Evolutionary conservation across 2,888 invertebrate genomes (phyloP), one percentile per base, ranked within the genome.

Genomic region (Aphidius colemani): DNA sequence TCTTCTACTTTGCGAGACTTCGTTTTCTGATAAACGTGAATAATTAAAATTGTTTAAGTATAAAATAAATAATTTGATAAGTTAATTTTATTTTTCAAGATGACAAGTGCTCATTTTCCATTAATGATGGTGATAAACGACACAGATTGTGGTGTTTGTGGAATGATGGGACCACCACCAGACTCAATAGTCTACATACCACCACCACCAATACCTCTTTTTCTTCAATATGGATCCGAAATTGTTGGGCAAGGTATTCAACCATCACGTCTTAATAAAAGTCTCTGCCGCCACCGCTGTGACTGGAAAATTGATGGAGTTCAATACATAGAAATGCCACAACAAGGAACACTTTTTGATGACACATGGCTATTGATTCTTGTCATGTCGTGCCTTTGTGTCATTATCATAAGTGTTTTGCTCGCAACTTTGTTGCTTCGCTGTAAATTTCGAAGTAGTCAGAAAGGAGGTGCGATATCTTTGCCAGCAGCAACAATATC

Each of bases 311-410:
- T 77, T 53, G 80, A 81, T 66, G 90, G 90, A 5, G 89, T 91
- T 50, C 93, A 93, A 78, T 92, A 90, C 76, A 89, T 93, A 72
- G 94, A 94, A 79, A 85, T 94, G 72, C 90, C 93, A 0, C 86
- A 91, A 70, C 90, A 90, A 85, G 90, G 84, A n/a, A 82, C 81
- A 9, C 76, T 81, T 50, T 87, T 87, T 58, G 93, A 93, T 71
- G 92, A 93, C 79, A 92, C 94, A 0, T 94, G 94, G 94, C 86
- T 94, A 59, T 85, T 93, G 69, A 89, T 93, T 50, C 82, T 93
- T 66, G 90, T 93, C 74, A 90, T 91, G 0, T 92, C 92, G 63
- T 91, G 92, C 76, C 88, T 93, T 70, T 92, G 91, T 5, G 91
- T 94, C 13, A 86, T 94, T 46, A 88, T 93, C 69, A 85, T 94